Evolutionary conservation across 1,140 invertebrate genomes (phyloP).

Genomic region (Neelides sp.): DNA sequence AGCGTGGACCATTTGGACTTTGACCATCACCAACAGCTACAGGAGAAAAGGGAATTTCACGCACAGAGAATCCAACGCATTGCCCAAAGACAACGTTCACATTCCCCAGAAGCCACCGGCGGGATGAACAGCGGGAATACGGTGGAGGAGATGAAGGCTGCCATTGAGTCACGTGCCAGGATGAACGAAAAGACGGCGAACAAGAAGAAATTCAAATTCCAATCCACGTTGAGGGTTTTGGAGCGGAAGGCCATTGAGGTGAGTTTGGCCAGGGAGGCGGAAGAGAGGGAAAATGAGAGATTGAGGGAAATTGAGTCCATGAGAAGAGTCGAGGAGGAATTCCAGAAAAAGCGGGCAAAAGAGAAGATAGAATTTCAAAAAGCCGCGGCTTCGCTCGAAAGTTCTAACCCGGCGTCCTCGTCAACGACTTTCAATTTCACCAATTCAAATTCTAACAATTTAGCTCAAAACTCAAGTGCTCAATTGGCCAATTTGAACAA

Average conservation of each 20-base stretch:
- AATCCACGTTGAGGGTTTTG: conserved; percentile 62
- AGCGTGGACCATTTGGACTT: conserved; percentile 30
- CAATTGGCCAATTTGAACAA: neutral
- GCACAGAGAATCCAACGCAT: neutral
- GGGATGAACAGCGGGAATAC: neutral
- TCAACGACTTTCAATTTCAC: conserved; percentile 7
- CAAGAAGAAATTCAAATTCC: conserved; percentile 60
- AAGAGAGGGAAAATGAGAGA: conserved; percentile 58
- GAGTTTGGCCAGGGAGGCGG: conserved; percentile 56
- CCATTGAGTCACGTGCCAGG: too few relatives aligned
- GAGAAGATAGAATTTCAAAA: conserved; percentile 57
- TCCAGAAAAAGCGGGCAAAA: conserved; percentile 54
- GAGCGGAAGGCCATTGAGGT: conserved; percentile 58
- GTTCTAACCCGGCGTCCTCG: neutral
- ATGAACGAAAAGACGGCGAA: conserved; percentile 30
- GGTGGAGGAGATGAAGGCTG: neutral
- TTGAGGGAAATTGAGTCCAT: conserved; percentile 62
- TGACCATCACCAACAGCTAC: conserved; percentile 2
- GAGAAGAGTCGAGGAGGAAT: conserved; percentile 58
- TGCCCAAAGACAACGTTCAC: conserved; percentile 27
- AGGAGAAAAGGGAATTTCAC: conserved; percentile 24
- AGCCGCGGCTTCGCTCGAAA: conserved; percentile 50
- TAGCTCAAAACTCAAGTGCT: neutral
- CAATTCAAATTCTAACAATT: neutral
- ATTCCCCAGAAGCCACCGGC: conserved; percentile 5